A percentile compares a stretch with the other conserved stretches of the same genome.
phyloP scores from a whole-genome alignment of 2,797 vertebrate genomes.

The Agapornis canus region DNA sequence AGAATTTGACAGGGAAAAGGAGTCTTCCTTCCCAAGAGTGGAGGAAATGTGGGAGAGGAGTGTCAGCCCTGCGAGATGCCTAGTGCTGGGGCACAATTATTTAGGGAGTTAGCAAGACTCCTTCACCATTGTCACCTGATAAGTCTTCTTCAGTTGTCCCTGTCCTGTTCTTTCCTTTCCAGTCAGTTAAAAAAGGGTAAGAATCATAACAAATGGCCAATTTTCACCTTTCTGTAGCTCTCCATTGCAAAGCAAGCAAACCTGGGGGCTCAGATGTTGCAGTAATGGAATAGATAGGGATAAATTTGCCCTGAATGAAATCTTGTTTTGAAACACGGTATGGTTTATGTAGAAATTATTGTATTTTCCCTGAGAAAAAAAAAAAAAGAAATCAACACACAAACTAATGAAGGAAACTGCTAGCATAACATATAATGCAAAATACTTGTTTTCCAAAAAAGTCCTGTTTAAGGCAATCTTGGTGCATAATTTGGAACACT shows the following conservation, averaged over 20 bases:
- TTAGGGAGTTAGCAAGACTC: neutral
- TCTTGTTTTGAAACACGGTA: neutral
- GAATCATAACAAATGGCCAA: rapidly evolving
- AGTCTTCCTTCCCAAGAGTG: neutral
- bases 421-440: neutral
- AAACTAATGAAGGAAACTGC: neutral
- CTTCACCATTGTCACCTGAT: rapidly evolving
- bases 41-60: neutral
- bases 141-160: neutral
- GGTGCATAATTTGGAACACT: neutral
- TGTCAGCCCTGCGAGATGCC: neutral
- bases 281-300: neutral
- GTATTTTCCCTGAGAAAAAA: neutral
- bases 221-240: neutral
- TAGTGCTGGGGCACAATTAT: rapidly evolving
- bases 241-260: neutral
- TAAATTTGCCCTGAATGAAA: neutral
- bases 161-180: neutral
- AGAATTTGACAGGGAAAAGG: neutral
- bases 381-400: neutral
- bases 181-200: neutral
- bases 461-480: neutral
- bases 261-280: neutral
- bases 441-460: neutral
- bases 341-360: neutral